Evolutionary conservation across 2,113 vertebrate species (phyloP), one percentile per base, ranked within the genome.

Genomic region (Sebastes fasciatus): DNA sequence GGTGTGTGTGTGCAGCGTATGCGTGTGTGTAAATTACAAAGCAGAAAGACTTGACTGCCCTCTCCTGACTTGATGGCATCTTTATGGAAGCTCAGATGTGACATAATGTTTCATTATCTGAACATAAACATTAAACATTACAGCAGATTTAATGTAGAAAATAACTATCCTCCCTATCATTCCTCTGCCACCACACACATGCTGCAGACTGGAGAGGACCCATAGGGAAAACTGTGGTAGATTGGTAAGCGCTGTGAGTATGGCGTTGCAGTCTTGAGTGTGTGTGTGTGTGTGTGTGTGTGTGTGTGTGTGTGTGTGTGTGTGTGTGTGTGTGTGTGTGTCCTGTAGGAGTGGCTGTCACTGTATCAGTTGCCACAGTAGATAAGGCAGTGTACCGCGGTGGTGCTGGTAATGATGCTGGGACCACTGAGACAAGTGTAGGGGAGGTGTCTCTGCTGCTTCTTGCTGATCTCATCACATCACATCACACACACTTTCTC

Each of bases 381-480:
- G 93, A 94, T 93, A 94, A 93, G 92, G 87, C 63, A 51, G 78
- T 40, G 80, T 69, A 63, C 63, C 23, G 71, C 75, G 8, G 82
- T 72, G 90, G 77, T 84, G 80, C 82, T 45, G 84, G 89, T 94
- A 94, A 94, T 94, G 93, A 94, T 93, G 90, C 91, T 89, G 91
- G 93, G 91, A 88, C 92, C 92, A 79, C 83, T 82, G 90, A 88
- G 91, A 86, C 87, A 58, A 83, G 85, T 40, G 65, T 10, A 71
- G 80, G 77, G 81, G 79, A 90, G 86, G 80, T n/a, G 86, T 84
- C 80, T 88, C 58, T 81, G 71, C 83, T 66, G 77, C 68, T 86
- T 90, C 75, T 76, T 75, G 88, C 91, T 92, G 89, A 92, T 94
- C 90, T 86, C 91, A 90, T 90, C 87, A 85, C 90, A 87, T 87